A percentile compares a stretch with the other conserved stretches of the same genome.
Evolutionary conservation across 1,140 invertebrate species (phyloP).

Genomic region (Doryteuthis pealeii): DNA sequence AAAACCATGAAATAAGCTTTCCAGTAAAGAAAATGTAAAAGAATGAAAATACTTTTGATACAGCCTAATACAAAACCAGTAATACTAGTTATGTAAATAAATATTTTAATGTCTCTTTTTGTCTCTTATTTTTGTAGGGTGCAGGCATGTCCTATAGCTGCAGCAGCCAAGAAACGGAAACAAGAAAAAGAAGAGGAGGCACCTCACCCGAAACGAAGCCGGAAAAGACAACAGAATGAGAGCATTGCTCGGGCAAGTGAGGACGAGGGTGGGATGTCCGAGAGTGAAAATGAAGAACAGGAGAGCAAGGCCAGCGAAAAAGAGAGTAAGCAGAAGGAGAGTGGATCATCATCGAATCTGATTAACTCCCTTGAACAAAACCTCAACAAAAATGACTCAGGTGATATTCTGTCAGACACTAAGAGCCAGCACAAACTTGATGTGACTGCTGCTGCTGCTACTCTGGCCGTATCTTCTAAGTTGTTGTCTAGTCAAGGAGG

Average conservation of each 20-base stretch:
- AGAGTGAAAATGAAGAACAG: slow-evolving; percentile 6
- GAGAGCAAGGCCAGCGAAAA: slow-evolving; percentile 23
- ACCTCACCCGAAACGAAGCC: slow-evolving; percentile 17
- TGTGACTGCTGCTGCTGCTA: neutral
- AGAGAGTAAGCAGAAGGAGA: slow-evolving; percentile 7
- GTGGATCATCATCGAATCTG: neutral
- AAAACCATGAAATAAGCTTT: no score
- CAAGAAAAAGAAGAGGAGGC: slow-evolving; percentile 22
- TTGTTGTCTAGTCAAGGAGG: neutral
- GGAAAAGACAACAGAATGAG: slow-evolving; percentile 14
- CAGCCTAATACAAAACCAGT: no score
- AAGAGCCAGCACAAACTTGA: no score
- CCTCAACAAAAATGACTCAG: neutral
- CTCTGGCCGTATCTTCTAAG: slow-evolving; percentile 3
- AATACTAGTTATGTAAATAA: no score
- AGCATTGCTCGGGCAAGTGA: slow-evolving; percentile 13
- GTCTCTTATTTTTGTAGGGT: slow-evolving; percentile 39
- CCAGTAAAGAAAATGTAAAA: no score
- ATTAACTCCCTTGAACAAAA: neutral
- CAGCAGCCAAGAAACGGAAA: slow-evolving; percentile 37
- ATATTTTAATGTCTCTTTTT: no score
- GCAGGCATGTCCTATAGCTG: slow-evolving; percentile 44
- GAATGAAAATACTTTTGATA: no score
- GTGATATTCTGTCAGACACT: no score
- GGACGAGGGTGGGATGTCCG: slow-evolving; percentile 15